phyloP scores from a whole-genome alignment of 2,888 invertebrate genomes.

The Xiphydria camelus region DNA sequence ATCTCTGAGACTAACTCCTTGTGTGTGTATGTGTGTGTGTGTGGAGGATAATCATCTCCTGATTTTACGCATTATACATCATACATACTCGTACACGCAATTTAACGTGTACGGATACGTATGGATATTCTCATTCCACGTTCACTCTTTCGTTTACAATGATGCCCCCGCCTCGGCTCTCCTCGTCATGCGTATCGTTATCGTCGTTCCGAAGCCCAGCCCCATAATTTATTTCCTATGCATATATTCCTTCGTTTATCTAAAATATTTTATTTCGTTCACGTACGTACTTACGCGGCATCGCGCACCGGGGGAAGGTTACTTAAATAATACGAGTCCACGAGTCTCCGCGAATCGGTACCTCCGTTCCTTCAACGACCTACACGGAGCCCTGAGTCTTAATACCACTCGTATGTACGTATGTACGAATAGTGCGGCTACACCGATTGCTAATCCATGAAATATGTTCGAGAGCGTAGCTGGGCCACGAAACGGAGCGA shows the following conservation, averaged over 20 bases:
- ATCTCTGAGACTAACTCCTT: not conserved
- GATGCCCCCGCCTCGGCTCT: too few species aligned
- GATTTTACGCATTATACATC: constrained; percentile 24
- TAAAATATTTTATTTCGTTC: constrained; percentile 30
- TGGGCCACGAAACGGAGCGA: constrained; percentile 53
- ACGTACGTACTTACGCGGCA: constrained; percentile 21
- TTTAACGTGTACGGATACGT: too few species aligned
- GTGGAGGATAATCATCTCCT: too few species aligned
- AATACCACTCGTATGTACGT: not conserved
- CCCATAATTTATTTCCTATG: constrained; percentile 39
- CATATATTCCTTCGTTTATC: constrained; percentile 26
- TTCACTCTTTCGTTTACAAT: too few species aligned
- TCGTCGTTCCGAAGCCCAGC: constrained; percentile 54
- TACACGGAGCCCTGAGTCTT: not conserved
- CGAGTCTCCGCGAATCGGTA: too few species aligned
- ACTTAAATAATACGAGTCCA: too few species aligned
- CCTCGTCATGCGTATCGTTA: too few species aligned
- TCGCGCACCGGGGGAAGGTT: too few species aligned
- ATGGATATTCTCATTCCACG: too few species aligned
- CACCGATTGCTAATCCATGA: constrained; percentile 31
- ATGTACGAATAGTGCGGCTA: constrained; percentile 1
- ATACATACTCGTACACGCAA: constrained; percentile 22
- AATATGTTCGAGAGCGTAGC: constrained; percentile 43
- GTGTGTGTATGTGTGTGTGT: not conserved
- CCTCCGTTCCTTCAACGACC: too few species aligned